Percentiles rank a stretch among this genome's conserved stretches.
Conservation (phyloP, 1,140 invertebrate species). For the Oscheius sp. region DNA sequence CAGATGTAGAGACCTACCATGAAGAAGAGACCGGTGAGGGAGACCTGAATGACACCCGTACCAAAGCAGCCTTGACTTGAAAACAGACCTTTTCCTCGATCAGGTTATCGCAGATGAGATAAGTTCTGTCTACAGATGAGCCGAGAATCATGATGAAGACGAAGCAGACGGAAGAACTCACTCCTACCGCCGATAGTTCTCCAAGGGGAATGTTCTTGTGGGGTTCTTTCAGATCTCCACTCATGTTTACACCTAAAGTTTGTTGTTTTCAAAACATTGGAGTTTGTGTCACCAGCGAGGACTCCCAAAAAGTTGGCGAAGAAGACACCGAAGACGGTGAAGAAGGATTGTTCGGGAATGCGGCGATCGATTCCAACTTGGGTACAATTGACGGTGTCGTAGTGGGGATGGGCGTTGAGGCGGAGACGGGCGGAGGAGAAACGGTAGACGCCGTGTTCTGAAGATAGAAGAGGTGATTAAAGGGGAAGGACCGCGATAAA, state of each 20-base stretch:
- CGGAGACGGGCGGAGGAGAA: slow-evolving; percentile 76
- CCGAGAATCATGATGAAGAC: slow-evolving; percentile 84
- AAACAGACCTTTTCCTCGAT: slow-evolving; percentile 71
- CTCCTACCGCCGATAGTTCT: slow-evolving; percentile 82
- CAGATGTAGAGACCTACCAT: slow-evolving; percentile 88
- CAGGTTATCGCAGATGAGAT: slow-evolving; percentile 78
- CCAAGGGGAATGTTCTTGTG: slow-evolving; percentile 88
- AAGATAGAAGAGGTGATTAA: no score
- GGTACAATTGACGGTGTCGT: slow-evolving; percentile 70
- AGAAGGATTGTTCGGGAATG: slow-evolving; percentile 70
- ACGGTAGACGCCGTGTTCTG: slow-evolving; percentile 78
- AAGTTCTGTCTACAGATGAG: slow-evolving; percentile 75
- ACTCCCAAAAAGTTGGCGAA: slow-evolving; percentile 89
- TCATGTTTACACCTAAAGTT: slow-evolving; percentile 79
- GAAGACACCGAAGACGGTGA: slow-evolving; percentile 89
- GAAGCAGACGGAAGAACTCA: slow-evolving; percentile 84
- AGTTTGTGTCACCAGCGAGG: slow-evolving; percentile 73
- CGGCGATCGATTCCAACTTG: slow-evolving; percentile 41
- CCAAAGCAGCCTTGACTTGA: no score
- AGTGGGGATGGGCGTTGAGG: slow-evolving; percentile 79
- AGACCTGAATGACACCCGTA: slow-evolving; percentile 60
- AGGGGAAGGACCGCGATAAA: not conserved
- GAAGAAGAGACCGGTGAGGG: slow-evolving; percentile 72
- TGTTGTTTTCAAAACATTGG: not conserved
- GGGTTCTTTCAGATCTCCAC: slow-evolving; percentile 85